Conservation (phyloP, 2,797 vertebrate genomes). For the Thripadectes ignobilis region DNA sequence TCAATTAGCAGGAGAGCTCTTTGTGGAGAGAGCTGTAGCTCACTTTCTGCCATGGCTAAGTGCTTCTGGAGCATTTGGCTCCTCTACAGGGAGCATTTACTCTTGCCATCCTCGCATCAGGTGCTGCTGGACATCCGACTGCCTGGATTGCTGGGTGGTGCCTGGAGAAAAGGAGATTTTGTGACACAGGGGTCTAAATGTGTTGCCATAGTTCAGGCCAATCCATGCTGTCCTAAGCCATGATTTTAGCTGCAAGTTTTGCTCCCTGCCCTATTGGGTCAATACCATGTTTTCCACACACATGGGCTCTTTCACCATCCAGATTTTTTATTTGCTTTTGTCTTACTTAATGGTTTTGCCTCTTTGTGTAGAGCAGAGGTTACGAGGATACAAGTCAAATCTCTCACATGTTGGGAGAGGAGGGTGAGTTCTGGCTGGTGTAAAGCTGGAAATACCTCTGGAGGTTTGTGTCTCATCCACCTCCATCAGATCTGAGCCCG, state of each 20-base stretch:
- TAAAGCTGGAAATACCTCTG: neutral
- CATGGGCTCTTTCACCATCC: constrained; percentile 56
- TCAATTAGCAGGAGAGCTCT: constrained; percentile 9
- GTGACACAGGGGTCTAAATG: neutral
- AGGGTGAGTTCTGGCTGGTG: neutral
- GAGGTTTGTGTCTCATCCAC: neutral
- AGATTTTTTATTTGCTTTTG: constrained; percentile 24
- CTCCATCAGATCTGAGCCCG: neutral
- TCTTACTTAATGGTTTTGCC: constrained; percentile 23
- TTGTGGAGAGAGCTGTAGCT: neutral
- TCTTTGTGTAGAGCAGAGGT: constrained; percentile 49
- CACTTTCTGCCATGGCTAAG: neutral
- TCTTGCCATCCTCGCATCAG: neutral
- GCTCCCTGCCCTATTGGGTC: constrained; percentile 43
- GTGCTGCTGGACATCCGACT: neutral
- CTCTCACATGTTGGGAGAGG: neutral
- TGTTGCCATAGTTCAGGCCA: neutral
- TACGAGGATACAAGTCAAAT: neutral
- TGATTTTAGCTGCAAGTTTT: neutral
- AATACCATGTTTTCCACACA: neutral
- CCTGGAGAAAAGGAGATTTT: neutral
- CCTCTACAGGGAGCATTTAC: neutral
- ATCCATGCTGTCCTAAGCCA: neutral
- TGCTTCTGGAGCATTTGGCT: neutral
- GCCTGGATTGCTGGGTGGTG: neutral